Conservation (phyloP, 2,888 invertebrate species). For the Drosophila robusta region DNA sequence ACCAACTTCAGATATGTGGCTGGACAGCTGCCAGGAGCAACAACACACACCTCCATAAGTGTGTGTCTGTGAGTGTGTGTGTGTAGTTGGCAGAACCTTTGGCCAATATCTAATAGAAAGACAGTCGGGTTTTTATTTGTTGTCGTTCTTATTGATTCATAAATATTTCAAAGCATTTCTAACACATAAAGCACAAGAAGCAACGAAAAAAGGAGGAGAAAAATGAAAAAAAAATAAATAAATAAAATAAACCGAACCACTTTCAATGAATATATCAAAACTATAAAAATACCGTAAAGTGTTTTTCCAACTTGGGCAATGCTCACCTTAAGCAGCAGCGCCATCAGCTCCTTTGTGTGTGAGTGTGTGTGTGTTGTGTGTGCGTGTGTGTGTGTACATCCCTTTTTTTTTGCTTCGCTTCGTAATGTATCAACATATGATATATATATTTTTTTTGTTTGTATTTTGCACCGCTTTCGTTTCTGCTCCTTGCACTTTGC, state of each 20-base stretch:
- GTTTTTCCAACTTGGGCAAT: constrained; percentile 64
- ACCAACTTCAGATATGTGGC: constrained; percentile 39
- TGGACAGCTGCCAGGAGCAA: constrained; percentile 41
- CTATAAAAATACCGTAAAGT: constrained; percentile 79
- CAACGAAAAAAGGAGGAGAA: background rate
- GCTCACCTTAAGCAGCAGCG: constrained; percentile 63
- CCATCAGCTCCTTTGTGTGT: background rate
- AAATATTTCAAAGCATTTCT: constrained; percentile 76
- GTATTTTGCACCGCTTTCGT: constrained; percentile 40
- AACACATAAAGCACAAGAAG: constrained; percentile 50
- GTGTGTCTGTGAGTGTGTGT: constrained; percentile 7
- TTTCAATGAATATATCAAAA: constrained; percentile 80
- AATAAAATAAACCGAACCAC: constrained; percentile 59
- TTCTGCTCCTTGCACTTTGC: constrained; percentile 57
- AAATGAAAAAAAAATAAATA: constrained; percentile 1
- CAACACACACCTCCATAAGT: background rate
- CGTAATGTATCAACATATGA: constrained; percentile 53
- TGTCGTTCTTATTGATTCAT: constrained; percentile 72
- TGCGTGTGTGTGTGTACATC: constrained; percentile 22
- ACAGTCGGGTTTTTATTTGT: constrained; percentile 51
- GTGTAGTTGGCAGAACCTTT: constrained; percentile 25
- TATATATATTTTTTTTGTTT: constrained; percentile 12
- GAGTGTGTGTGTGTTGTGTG: constrained; percentile 9
- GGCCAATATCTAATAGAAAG: constrained; percentile 45
- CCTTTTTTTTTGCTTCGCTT: constrained; percentile 4